phyloP scores from a whole-genome alignment of 2,888 invertebrate genomes.

The Phania funesta region DNA sequence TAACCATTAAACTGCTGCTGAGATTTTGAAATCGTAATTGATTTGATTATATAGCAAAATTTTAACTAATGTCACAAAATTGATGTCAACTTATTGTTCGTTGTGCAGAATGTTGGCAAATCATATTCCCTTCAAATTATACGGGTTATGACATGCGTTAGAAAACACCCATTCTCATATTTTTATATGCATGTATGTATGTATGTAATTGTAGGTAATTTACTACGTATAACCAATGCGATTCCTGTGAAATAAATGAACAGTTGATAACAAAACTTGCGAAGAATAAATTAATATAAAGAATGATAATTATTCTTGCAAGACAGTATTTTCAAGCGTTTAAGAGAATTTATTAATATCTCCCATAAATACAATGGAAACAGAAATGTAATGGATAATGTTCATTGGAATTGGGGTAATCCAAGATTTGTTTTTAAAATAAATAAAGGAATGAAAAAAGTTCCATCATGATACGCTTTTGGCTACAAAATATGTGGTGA shows the following conservation, averaged over 20 bases:
- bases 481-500: no score
- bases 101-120: slow-evolving; percentile 32
- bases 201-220: neutral
- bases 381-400: no score
- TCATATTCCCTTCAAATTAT: slow-evolving; percentile 50
- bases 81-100: slow-evolving; percentile 24
- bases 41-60: slow-evolving; percentile 57
- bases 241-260: neutral
- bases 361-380: no score
- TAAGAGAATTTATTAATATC: no score
- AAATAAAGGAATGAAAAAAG: no score
- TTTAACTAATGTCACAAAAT: slow-evolving; percentile 33
- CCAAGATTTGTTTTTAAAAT: no score
- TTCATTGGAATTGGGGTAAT: no score
- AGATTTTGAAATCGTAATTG: slow-evolving; percentile 58
- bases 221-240: neutral
- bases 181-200: neutral
- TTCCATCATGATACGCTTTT: no score
- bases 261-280: neutral
- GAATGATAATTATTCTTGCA: no score
- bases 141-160: slow-evolving; percentile 51
- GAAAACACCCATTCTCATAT: neutral
- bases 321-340: no score
- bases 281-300: no score
- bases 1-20: neutral